A percentile compares a stretch with the other conserved stretches of the same genome.
phyloP scores from a whole-genome alignment of 2,113 vertebrate genomes.

The Zonotrichia leucophrys region DNA sequence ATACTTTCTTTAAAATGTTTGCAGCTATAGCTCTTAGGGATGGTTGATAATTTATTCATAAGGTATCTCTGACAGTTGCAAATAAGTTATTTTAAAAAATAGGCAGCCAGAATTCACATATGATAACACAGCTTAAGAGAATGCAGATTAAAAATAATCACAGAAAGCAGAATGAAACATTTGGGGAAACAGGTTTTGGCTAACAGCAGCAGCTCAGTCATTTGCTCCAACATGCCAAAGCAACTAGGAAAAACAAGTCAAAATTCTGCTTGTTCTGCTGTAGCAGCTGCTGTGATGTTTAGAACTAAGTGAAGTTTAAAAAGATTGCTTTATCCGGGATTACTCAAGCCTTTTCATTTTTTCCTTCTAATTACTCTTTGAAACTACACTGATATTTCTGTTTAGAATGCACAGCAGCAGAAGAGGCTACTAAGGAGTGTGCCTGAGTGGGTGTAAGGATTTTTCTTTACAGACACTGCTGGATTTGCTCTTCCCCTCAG shows the following conservation, averaged over 20 bases:
- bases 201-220: conserved; percentile 15
- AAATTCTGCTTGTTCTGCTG: background rate
- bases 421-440: background rate
- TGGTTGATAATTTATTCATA: conserved; percentile 38
- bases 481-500: background rate
- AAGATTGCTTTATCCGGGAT: background rate
- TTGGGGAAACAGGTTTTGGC: conserved; percentile 23
- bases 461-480: background rate
- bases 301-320: background rate
- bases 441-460: background rate
- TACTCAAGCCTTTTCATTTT: conserved; percentile 1
- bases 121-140: conserved; percentile 21
- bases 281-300: background rate
- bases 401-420: background rate
- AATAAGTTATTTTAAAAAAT: conserved; percentile 28
- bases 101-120: background rate
- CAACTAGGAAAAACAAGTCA: conserved; percentile 1
- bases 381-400: background rate
- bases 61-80: conserved; percentile 15
- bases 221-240: background rate
- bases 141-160: conserved; percentile 48
- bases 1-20: background rate
- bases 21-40: background rate
- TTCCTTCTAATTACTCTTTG: background rate
- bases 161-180: conserved; percentile 21